Evolutionary conservation across 2,113 vertebrate species (phyloP), one percentile per base, ranked within the genome.

Genomic region (Athene cunicularia): DNA sequence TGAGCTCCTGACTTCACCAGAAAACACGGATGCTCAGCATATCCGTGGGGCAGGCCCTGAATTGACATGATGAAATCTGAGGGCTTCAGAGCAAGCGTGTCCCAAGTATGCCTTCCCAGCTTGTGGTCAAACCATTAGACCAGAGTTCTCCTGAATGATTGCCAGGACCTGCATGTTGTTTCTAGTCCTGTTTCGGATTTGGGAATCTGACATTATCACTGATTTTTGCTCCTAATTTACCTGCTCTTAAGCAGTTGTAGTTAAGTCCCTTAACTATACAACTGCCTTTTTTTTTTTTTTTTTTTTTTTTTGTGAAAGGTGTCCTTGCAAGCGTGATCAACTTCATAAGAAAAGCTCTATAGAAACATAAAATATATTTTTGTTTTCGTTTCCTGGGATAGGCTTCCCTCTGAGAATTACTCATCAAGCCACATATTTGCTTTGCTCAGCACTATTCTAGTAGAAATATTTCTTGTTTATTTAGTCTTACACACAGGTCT

Each of bases 391-490:
- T 90, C 86, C 83, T 76, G 70, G 49, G 60, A 24, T 90, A 81
- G 77, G 18, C 14, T 89, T 94, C 64, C 64, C 83, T 93, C 35
- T 4, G 60, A 91, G 84, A 91, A 72, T 91, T 89, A 81, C 84
- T 93, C 68, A 74, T 90, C 64, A 67, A 75, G 86, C 56, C 64
- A 67, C 68, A 14, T 67, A 81, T 35, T 81, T 93, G 89, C 83
- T 91, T 96, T 87, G 80, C 86, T 97, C 91, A 93, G 89, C 82
- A 73, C 47, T 91, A 88, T 77, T 91, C 50, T 81, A 43, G 35
- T 43, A 63, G 86, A 97, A 96, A 30, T 89, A 94, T 91, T 89
- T 94, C 68, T 74, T 96, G 89, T 96, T 93, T 96, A 59, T 94
- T 94, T 91, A 91, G 87, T 82, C 73, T 91, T 87, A 81, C 80